Base-by-base conservation (phyloP, 2,797 vertebrate species). In the Malurus leucopterus region DNA sequence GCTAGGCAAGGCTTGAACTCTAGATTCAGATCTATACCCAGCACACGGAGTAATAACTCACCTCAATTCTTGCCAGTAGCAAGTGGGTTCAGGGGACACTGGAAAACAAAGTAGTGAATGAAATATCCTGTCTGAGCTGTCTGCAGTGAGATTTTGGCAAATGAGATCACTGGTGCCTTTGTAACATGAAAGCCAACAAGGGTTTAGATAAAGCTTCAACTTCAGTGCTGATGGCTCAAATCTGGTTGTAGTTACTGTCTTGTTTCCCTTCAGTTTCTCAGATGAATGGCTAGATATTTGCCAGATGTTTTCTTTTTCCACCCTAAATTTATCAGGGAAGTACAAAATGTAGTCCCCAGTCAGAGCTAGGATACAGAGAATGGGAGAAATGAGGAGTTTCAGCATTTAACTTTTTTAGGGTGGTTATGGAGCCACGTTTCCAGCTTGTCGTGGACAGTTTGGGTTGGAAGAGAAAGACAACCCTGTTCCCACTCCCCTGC, bases 371-470 rank as follows among this genome's bases (percentile, higher is more conserved):
- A 5, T 40, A 24, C 6, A 6, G 7, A 70, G 65, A 53, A 53
- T 13, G 23, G 20, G 29, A 4, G 21, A 57, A 38, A 36, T 1
- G 1, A 41, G 23, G 14, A 13, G 3, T 44, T 62, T 53, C 15
- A 38, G 9, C 46, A 12, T 47, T 44, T 64, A 13, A 11, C 9
- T 16, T 57, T 32, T 32, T 57, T 22, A n/a, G 36, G 19, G 19
- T 43, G 6, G 44, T 43, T 40, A 23, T 5, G 67, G 70, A 72
- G 30, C 2, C 11, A 38, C 2, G 1, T 41, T 73, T 76, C 20
- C 27, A 46, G 17, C 30, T 41, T 50, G 23, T 8, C 2, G 2
- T 11, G 15, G 8, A 18, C 0, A 0, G 49, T 29, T 62, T 62
- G 14, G 49, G 16, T 21, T 62, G 36, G 23, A 23, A 43, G 47